Evolutionary conservation across 2,888 invertebrate species (phyloP), one percentile per base, ranked within the genome.

Genomic region (Ametastegia equiseti): DNA sequence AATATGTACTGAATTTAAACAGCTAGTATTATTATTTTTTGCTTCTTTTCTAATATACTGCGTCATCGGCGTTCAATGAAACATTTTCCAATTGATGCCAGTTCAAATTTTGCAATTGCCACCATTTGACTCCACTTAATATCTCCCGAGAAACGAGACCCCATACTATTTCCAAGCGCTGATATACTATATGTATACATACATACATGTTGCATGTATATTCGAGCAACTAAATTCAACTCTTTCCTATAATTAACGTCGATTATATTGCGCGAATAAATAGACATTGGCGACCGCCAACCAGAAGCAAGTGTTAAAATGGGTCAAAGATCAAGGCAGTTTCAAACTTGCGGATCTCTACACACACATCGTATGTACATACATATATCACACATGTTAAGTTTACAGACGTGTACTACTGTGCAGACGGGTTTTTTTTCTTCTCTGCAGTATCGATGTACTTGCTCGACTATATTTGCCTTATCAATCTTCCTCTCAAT

Each of bases 111-210:
- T 83, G 84, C 85, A 84, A 88, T 88, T 88, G 85, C 80, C 84
- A 84, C 82, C 85, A 83, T 84, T 89, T 89, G 87, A 89, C 87
- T 85, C 81, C 79, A 85, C 83, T 88, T 87, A 84, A 86, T 87
- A 6, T 73, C 67, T 80, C 33, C 30, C 45, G 47, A 71, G 45
- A 13, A 2, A 36, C 45, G 39, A 71, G 71, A 71, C 36, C 71
- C 47, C n/a, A 30, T 30, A 19, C 36, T 75, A 75, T 54, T n/a
- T 54, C 36, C 54, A n/a, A 54, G 54, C 50, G 36, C n/a, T 11
- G 33, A 27, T 42, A 47, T 75, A n/a, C n/a, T n/a, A n/a, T n/a
- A n/a, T n/a, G n/a, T n/a, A n/a, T n/a, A n/a, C n/a, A n/a, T n/a
- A n/a, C n/a, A n/a, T n/a, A n/a, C n/a, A n/a, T n/a, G n/a, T n/a